phyloP scores from a whole-genome alignment of 2,888 invertebrate genomes.

The Pyrochroa serraticornis region DNA sequence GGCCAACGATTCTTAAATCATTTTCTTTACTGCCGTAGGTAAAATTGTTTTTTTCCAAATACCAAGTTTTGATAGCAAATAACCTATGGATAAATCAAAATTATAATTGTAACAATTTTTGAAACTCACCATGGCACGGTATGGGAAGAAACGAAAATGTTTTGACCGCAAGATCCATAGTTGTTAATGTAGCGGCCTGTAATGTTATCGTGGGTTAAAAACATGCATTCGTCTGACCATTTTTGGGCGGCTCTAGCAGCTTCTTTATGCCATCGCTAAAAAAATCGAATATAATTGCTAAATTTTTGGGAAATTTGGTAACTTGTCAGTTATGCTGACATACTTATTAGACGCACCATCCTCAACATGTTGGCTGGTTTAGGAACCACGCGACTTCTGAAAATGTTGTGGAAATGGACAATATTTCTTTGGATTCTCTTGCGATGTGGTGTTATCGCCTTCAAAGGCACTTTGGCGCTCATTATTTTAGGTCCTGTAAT shows the following conservation, averaged over 20 bases:
- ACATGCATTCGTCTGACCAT: slow-evolving; percentile 75
- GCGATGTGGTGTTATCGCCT: slow-evolving; percentile 64
- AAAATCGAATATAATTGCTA: slow-evolving; percentile 24
- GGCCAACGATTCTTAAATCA: slow-evolving; percentile 70
- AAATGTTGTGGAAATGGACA: slow-evolving; percentile 77
- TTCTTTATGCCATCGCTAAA: slow-evolving; percentile 74
- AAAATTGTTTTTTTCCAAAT: slow-evolving; percentile 75
- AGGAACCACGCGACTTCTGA: slow-evolving; percentile 75
- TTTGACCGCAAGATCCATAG: slow-evolving; percentile 80
- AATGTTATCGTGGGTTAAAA: slow-evolving; percentile 72
- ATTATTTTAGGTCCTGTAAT: slow-evolving; percentile 63
- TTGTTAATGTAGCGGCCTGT: slow-evolving; percentile 69
- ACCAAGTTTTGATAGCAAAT: slow-evolving; percentile 81
- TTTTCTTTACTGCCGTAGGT: slow-evolving; percentile 69
- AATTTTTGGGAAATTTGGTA: not conserved
- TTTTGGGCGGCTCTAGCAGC: slow-evolving; percentile 75
- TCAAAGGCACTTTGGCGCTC: slow-evolving; percentile 63
- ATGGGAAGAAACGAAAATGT: slow-evolving; percentile 80
- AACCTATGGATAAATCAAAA: slow-evolving; percentile 64
- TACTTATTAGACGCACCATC: slow-evolving; percentile 65
- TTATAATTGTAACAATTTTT: not conserved
- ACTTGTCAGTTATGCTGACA: not conserved
- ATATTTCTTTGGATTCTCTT: slow-evolving; percentile 72
- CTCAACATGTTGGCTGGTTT: slow-evolving; percentile 80
- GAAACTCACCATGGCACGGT: slow-evolving; percentile 75